Percentiles rank a stretch among this genome's conserved stretches.
Evolutionary conservation across 2,113 vertebrate species (phyloP).

Genomic region (Condylura cristata): DNA sequence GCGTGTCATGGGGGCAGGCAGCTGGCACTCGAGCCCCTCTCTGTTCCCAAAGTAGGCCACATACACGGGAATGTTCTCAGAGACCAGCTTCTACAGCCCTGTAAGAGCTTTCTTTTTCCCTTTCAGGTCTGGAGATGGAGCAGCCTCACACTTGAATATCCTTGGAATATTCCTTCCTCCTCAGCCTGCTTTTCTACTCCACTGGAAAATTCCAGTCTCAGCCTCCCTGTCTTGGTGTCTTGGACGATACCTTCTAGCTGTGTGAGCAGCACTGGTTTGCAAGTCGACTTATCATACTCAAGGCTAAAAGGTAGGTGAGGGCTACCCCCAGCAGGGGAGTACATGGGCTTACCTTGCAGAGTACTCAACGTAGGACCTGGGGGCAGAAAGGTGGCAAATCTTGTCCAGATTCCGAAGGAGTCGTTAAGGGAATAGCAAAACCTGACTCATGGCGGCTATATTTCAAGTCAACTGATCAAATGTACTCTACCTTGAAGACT

Average conservation of each 20-base stretch:
- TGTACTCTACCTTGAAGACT: background rate
- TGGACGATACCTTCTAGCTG: background rate
- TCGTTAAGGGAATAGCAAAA: background rate
- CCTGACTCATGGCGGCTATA: background rate
- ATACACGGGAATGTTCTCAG: background rate
- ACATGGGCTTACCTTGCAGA: background rate
- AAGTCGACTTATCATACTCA: background rate
- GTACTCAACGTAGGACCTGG: background rate
- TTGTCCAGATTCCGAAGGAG: background rate
- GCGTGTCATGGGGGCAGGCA: background rate
- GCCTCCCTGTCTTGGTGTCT: background rate
- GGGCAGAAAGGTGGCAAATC: background rate
- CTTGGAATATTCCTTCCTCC: background rate
- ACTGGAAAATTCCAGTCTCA: background rate
- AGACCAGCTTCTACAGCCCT: background rate
- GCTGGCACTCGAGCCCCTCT: background rate
- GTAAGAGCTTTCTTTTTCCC: background rate
- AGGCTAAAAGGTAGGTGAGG: background rate
- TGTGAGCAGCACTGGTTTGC: background rate
- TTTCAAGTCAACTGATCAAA: background rate
- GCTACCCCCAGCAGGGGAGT: accelerated
- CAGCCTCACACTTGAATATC: background rate
- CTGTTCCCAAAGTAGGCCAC: background rate
- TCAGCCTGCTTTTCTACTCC: background rate
- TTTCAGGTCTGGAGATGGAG: background rate